These are phyloP conservation scores for Galerucella calmariensis DNA, from an alignment of 2,888 invertebrate genomes.

Conservation along the genomic window DNA sequence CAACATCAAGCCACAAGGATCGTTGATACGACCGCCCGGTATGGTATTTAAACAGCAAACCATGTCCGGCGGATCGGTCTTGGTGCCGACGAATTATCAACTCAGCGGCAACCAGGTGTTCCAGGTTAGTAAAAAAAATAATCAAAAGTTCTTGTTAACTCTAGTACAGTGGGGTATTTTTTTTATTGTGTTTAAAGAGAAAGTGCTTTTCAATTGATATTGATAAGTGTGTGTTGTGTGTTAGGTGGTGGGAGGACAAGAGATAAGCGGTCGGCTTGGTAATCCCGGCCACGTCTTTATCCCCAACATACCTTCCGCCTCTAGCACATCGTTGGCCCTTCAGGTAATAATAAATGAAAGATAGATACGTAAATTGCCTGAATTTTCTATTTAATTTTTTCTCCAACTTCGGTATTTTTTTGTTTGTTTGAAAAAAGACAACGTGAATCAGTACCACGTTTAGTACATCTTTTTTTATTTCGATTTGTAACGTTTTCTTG, in stretches of 20 bases:
- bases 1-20: conserved; percentile 47
- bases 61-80: conserved; percentile 68
- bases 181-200: not conserved
- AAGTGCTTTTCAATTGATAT: not conserved
- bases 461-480: not conserved
- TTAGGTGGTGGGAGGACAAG: conserved; percentile 67
- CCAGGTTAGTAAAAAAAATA: conserved; percentile 67
- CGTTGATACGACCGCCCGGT: conserved; percentile 63
- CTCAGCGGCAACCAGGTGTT: conserved; percentile 72
- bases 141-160: not conserved
- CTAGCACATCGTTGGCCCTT: conserved; percentile 63
- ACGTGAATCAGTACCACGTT: not conserved
- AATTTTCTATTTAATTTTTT: conserved; percentile 13
- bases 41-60: conserved; percentile 78
- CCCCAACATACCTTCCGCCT: conserved; percentile 67
- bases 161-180: not conserved
- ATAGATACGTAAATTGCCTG: not conserved
- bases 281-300: conserved; percentile 68
- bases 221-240: conserved; percentile 57
- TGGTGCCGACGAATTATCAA: conserved; percentile 72
- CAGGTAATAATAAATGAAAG: conserved; percentile 59
- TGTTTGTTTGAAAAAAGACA: not conserved
- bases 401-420: not conserved
- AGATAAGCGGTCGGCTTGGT: conserved; percentile 65
- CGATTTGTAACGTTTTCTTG: no score